These are phyloP conservation scores for Uromys caudimaculatus DNA, from an alignment of 2,797 vertebrate species.

Conservation along the genomic window DNA sequence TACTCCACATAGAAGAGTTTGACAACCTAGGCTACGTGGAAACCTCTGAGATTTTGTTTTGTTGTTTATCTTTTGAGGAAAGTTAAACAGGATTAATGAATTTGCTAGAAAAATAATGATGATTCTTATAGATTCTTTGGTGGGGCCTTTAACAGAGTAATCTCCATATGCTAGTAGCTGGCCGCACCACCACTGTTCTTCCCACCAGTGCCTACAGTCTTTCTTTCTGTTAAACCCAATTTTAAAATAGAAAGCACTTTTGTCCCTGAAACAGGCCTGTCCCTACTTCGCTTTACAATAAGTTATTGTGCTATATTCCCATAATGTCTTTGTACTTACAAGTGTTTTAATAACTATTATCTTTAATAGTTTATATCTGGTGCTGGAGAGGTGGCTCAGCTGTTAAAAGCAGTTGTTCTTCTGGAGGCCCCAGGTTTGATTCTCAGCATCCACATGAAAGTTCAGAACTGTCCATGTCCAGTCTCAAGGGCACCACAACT, in stretches of 20 bases:
- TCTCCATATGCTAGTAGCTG: background rate
- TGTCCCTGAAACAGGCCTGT: background rate
- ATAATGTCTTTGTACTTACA: background rate
- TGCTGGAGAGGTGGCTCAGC: background rate
- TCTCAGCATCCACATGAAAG: background rate
- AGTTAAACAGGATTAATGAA: background rate
- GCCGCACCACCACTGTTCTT: background rate
- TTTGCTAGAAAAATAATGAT: background rate
- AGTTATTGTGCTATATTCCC: background rate
- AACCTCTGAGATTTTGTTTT: background rate
- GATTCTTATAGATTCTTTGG: background rate
- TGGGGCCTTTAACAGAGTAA: background rate
- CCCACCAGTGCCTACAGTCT: background rate
- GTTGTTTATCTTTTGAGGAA: background rate
- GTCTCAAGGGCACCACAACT: too few relatives aligned
- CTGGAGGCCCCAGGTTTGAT: background rate
- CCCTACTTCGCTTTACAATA: background rate
- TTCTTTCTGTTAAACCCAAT: background rate
- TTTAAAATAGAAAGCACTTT: background rate
- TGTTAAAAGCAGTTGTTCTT: background rate
- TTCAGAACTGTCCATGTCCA: background rate
- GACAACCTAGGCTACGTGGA: background rate
- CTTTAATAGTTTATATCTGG: background rate
- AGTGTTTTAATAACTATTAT: background rate
- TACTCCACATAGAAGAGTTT: background rate